phyloP scores from a whole-genome alignment of 2,797 vertebrate genomes.

The Chelidonichthys spinosus region DNA sequence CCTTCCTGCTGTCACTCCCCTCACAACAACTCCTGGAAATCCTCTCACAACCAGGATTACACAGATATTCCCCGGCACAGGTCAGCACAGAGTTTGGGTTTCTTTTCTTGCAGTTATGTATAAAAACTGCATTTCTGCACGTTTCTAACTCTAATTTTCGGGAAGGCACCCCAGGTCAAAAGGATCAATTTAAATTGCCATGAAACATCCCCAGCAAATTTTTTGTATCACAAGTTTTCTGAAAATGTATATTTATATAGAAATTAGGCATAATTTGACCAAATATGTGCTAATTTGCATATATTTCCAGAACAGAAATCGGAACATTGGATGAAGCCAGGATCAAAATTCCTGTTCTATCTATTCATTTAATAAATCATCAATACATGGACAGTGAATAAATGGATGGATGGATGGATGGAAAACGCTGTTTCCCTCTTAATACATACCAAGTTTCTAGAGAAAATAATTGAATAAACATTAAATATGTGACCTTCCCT shows the following conservation, averaged over 20 bases:
- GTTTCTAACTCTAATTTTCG: no score
- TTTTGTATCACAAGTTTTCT: not conserved
- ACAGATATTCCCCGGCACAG: conserved; percentile 86
- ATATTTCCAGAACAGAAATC: not conserved
- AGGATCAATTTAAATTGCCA: no score
- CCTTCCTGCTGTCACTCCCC: conserved; percentile 85
- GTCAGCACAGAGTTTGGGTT: conserved; percentile 66
- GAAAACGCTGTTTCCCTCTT: no score
- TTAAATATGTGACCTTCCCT: not conserved
- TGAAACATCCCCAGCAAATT: not conserved
- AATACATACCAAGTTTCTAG: not conserved
- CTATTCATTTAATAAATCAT: no score
- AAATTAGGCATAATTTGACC: not conserved
- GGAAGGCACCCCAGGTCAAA: no score
- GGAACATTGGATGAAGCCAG: no score
- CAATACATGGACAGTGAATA: no score
- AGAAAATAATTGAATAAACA: not conserved
- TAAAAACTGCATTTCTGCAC: not conserved
- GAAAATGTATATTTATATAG: not conserved
- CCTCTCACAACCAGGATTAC: conserved; percentile 81
- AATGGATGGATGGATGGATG: no score
- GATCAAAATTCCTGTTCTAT: no score
- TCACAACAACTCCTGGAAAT: conserved; percentile 83
- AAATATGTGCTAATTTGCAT: not conserved
- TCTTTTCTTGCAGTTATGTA: conserved; percentile 2